Base-by-base conservation (phyloP, 2,888 invertebrate genomes). In the Parascotia fuliginaria region DNA sequence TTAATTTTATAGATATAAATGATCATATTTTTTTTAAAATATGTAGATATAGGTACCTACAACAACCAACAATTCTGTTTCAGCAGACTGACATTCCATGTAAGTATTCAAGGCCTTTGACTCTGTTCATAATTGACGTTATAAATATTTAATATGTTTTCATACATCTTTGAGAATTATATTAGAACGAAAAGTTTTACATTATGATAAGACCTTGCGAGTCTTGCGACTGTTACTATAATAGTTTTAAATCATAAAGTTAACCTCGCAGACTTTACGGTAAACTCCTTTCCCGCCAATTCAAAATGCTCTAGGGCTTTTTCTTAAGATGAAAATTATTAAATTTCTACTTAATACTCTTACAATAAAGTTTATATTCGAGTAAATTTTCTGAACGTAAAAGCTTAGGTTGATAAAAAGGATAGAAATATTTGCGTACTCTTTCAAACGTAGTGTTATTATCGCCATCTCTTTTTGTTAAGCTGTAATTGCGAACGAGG, bases 221-320 rank as follows among this genome's bases (percentile, higher is more conserved):
- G n/a, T n/a, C n/a, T n/a, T n/a, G n/a, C n/a, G n/a, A n/a, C n/a
- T n/a, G n/a, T n/a, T n/a, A n/a, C n/a, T n/a, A n/a, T n/a, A n/a
- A n/a, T 2, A 13, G 19, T 12, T 36, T 9, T 33, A 47, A 50
- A 44, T 59, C 52, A 63, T 65, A 48, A 11, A 16, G 11, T 5
- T 7, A 24, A 3, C 19, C 1, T 33, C 11, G 3, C 19, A 9
- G 9, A 13, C 3, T 57, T 53, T 28, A 40, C 48, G 60, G 44
- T 48, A 47, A 57, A 73, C 68, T 72, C 70, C 66, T 81, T 86
- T 86, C 85, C 85, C 85, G 85, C 85, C 85, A 83, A 79, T 72
- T 77, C 65, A 53, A 70, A 65, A 60, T 63, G 52, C 57, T 42
- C 29, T 41, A 39, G 56, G 62, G 71, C 63, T 59, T 63, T 59